Percentiles rank a stretch among this genome's conserved stretches.
Conservation (phyloP, 2,113 vertebrate genomes). For the Gadus macrocephalus region DNA sequence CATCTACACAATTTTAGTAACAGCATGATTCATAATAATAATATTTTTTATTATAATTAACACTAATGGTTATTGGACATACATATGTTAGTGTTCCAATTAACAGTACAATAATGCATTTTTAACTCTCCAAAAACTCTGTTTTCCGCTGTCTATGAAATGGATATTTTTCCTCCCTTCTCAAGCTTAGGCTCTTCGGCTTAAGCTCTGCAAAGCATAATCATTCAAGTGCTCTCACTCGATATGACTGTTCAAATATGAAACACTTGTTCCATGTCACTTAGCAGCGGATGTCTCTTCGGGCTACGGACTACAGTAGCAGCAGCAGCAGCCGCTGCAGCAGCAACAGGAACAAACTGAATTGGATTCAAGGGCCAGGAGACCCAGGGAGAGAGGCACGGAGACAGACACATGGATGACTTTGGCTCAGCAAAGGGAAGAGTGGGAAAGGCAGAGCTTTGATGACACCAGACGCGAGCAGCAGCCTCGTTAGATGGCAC, state of each 20-base stretch:
- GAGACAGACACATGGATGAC: background rate
- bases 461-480: too few species aligned
- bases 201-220: slow-evolving; percentile 26
- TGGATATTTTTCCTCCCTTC: background rate
- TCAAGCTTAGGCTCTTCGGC: slow-evolving; percentile 10
- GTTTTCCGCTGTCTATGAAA: background rate
- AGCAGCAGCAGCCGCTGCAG: too few species aligned
- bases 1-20: background rate
- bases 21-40: background rate
- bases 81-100: too few species aligned
- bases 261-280: slow-evolving; percentile 33
- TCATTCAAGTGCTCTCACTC: slow-evolving; percentile 33
- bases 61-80: too few species aligned
- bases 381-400: background rate
- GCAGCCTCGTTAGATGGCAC: too few species aligned
- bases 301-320: background rate
- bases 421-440: too few species aligned
- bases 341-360: background rate
- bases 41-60: too few species aligned
- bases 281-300: slow-evolving; percentile 12
- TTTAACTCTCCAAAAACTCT: background rate
- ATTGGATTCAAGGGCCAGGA: background rate
- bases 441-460: too few species aligned
- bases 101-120: too few species aligned
- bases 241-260: slow-evolving; percentile 30